Base-by-base conservation (phyloP, 2,797 vertebrate species). In the Scyliorhinus canicula region DNA sequence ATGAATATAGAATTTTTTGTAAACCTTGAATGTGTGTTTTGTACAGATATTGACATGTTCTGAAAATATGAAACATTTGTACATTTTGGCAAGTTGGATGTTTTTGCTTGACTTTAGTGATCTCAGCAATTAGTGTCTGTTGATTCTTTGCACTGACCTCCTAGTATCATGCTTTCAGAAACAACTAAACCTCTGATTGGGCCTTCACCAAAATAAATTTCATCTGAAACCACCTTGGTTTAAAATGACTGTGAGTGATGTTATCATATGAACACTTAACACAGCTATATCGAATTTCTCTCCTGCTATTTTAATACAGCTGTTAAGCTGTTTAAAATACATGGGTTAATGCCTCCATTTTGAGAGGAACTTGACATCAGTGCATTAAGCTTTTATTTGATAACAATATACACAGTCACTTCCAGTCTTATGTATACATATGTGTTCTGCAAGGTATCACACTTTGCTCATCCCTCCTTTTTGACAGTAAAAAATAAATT, bases 401-500 rank as follows among this genome's bases (percentile, higher is more conserved):
- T 82, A 82, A 47, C 40, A 82, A 82, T 82, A 19, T 40, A 82
- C 21, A 82, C 44, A 82, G 79, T 82, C 79, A 82, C 47, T 82
- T 82, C 44, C 79, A 82, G 79, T 26, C 79, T 82, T 47, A 24
- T 24, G 79, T 82, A 47, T 47, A 47, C 47, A 82, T 47, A 82
- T 82, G 79, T 47, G 44, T 82, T 82, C 79, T 8, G 44, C 79
- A 44, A 82, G 44, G 79, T 44, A 47, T 47, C 79, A 47, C 44
- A 47, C 40, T 82, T 19, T 82, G 19, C 79, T 82, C 79, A 82
- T 82, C 47, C 44, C 44, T 82, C 79, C 79, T 26, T 82, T 65
- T 47, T 82, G 79, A 82, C 79, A 82, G 79, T 82, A 82, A 82
- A 79, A 82, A 82, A 47, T 82, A 47, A 47, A 82, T 82, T 82